Evolutionary conservation across 2,888 invertebrate species (phyloP).

Genomic region (Hemistola chrysoprasaria): DNA sequence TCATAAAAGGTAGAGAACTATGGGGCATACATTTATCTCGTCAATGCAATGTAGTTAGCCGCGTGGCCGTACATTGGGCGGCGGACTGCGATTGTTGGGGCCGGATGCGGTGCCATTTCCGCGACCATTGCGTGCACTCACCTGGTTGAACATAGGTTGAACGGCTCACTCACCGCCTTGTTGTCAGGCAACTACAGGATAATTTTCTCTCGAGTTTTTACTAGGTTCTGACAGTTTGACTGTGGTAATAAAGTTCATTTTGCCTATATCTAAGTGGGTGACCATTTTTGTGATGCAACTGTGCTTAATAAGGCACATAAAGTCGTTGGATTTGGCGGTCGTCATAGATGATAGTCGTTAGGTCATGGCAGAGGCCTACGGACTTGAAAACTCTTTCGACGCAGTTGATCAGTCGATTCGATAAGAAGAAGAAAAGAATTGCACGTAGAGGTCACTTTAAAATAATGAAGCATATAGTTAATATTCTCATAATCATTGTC

Average conservation of each 20-base stretch:
- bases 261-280: too few species aligned
- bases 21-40: constrained; percentile 24
- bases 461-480: constrained; percentile 15
- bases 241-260: too few species aligned
- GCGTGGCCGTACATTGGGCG: constrained; percentile 30
- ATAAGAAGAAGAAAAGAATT: too few species aligned
- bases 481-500: constrained; percentile 1
- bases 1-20: constrained; percentile 14
- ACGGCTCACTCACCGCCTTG: constrained; percentile 46
- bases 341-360: too few species aligned
- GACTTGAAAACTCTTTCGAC: too few species aligned
- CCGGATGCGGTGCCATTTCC: constrained; percentile 69
- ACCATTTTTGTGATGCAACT: too few species aligned
- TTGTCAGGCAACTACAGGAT: constrained; percentile 47
- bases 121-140: constrained; percentile 59
- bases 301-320: too few species aligned
- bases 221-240: too few species aligned
- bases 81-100: constrained; percentile 59
- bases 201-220: constrained; percentile 40
- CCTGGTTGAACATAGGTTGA: constrained; percentile 33
- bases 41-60: constrained; percentile 26
- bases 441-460: too few species aligned
- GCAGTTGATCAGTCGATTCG: too few species aligned
- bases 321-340: too few species aligned
- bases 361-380: too few species aligned